These are phyloP conservation scores for Seriola rivoliana DNA, from an alignment of 2,113 vertebrate genomes.

Conservation along the genomic window DNA sequence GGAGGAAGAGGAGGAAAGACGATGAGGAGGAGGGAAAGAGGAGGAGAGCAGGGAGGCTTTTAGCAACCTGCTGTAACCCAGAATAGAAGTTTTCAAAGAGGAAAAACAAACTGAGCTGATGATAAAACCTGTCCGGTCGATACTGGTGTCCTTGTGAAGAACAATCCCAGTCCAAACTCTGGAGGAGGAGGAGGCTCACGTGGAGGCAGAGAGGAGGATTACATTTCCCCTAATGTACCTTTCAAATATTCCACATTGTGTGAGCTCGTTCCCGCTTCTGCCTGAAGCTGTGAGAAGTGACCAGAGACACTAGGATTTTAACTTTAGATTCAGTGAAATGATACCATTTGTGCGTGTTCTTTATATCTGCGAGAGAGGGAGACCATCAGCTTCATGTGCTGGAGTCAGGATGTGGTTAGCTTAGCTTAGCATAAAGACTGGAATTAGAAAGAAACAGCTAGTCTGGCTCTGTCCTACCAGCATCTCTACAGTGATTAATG, in stretches of 20 bases:
- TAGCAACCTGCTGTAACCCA: constrained; percentile 59
- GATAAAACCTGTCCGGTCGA: constrained; percentile 62
- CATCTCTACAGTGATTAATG: too few relatives aligned
- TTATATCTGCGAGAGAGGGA: too few relatives aligned
- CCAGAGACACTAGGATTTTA: neutral
- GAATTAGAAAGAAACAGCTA: too few relatives aligned
- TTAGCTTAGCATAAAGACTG: too few relatives aligned
- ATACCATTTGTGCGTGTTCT: too few relatives aligned
- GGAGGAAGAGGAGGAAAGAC: constrained; percentile 14
- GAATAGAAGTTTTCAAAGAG: constrained; percentile 70
- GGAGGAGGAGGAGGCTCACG: neutral
- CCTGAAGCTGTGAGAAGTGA: neutral
- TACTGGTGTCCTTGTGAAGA: constrained; percentile 59
- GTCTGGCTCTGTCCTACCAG: too few relatives aligned
- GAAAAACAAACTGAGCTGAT: constrained; percentile 60
- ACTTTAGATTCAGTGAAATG: too few relatives aligned
- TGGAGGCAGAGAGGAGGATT: neutral
- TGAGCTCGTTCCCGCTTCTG: neutral
- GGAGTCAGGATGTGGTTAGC: too few relatives aligned
- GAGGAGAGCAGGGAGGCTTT: constrained; percentile 58
- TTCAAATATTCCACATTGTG: too few relatives aligned
- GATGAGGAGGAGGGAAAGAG: constrained; percentile 32
- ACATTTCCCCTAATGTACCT: neutral
- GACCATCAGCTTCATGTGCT: too few relatives aligned
- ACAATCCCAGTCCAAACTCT: neutral